These are phyloP conservation scores for Lepidurus packardi DNA, from an alignment of 1,140 invertebrate species.

Conservation along the genomic window DNA sequence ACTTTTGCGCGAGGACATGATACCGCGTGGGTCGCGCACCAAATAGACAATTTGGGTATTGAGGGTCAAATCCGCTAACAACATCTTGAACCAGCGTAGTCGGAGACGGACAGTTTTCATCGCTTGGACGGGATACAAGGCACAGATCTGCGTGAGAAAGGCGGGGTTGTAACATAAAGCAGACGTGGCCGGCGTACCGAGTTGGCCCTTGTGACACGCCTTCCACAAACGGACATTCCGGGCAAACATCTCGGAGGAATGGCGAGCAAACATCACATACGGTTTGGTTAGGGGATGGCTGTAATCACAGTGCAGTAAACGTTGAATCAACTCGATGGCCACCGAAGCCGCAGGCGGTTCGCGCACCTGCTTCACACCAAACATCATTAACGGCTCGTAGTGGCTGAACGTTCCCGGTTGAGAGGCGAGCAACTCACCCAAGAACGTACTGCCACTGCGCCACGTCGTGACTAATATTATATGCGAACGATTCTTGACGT, in stretches of 20 bases:
- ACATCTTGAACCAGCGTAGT: constrained; percentile 3
- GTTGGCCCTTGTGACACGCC: constrained; percentile 5
- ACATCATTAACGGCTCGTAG: constrained; percentile 13
- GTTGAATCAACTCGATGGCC: not conserved
- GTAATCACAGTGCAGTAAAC: constrained; percentile 7
- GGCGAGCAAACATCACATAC: constrained; percentile 13
- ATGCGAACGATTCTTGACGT: constrained; percentile 6
- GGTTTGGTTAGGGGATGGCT: not conserved
- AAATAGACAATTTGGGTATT: not conserved
- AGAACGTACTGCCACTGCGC: constrained; percentile 78
- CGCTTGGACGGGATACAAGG: constrained; percentile 22
- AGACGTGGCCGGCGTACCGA: not conserved
- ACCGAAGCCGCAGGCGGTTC: not conserved
- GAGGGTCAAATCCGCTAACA: not conserved
- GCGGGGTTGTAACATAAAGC: constrained; percentile 24
- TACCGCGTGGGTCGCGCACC: not conserved
- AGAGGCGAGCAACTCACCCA: constrained; percentile 61
- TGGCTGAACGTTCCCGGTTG: constrained; percentile 17
- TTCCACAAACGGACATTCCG: constrained; percentile 8
- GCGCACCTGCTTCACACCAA: not conserved
- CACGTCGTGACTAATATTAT: constrained; percentile 70
- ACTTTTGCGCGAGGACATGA: constrained; percentile 12
- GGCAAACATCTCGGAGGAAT: constrained; percentile 18
- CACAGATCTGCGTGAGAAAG: constrained; percentile 16
- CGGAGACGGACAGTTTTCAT: constrained; percentile 24